Conservation (phyloP, 2,888 invertebrate species). For the Graphium colonna region DNA sequence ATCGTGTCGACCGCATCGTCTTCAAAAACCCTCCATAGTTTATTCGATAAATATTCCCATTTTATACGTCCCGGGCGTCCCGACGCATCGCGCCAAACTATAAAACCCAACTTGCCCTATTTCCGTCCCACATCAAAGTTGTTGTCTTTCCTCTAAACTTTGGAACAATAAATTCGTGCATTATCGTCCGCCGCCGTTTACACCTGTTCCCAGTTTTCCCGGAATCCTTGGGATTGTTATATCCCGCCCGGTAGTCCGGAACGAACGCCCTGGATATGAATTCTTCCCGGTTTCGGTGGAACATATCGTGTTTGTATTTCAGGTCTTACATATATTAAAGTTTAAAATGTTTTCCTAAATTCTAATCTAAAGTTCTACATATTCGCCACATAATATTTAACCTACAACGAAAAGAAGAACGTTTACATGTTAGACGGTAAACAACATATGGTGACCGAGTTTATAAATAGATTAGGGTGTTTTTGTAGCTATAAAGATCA, state of each 20-base stretch:
- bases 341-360: too few species aligned
- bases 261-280: not conserved
- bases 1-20: slow-evolving; percentile 8
- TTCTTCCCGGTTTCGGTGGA: not conserved
- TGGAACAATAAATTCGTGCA: slow-evolving; percentile 33
- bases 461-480: too few species aligned
- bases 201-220: slow-evolving; percentile 52
- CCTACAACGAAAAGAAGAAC: too few species aligned
- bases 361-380: too few species aligned
- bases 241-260: slow-evolving; percentile 2
- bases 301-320: too few species aligned
- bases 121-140: slow-evolving; percentile 38
- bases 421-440: too few species aligned
- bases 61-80: slow-evolving; percentile 17
- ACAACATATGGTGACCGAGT: too few species aligned
- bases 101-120: slow-evolving; percentile 32
- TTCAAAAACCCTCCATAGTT: not conserved
- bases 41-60: slow-evolving; percentile 12
- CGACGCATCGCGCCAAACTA: slow-evolving; percentile 25
- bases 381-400: too few species aligned
- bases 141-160: slow-evolving; percentile 29
- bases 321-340: too few species aligned
- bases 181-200: slow-evolving; percentile 27
- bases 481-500: too few species aligned
- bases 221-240: slow-evolving; percentile 32